Percentiles rank a stretch among this genome's conserved stretches.
Conservation (phyloP, 2,797 vertebrate genomes). For the Enteromius viviparus region DNA sequence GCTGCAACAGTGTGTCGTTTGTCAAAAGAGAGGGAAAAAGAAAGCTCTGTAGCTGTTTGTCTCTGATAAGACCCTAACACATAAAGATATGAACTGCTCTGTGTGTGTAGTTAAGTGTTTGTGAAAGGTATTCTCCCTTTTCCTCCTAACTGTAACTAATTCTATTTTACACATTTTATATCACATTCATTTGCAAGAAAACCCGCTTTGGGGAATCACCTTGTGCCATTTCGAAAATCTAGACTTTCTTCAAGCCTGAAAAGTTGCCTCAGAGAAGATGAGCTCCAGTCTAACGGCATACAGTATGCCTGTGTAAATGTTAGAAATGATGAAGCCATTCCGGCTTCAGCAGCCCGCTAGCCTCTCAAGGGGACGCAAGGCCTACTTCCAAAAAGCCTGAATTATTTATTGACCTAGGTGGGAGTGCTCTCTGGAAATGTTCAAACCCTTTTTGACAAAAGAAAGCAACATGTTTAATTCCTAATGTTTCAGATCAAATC, state of each 20-base stretch:
- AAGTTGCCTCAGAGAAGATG: conserved; percentile 83
- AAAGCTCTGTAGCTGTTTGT: conserved; percentile 59
- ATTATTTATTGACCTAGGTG: conserved; percentile 95
- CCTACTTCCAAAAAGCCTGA: conserved; percentile 88
- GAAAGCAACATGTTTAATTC: conserved; percentile 74
- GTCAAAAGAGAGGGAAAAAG: conserved; percentile 50
- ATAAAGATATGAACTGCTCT: conserved; percentile 47
- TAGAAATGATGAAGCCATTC: conserved; percentile 91
- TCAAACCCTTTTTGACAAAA: conserved; percentile 81
- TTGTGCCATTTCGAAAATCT: conserved; percentile 76
- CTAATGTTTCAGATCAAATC: conserved; percentile 58
- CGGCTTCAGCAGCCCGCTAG: conserved; percentile 89
- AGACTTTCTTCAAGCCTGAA: conserved; percentile 78
- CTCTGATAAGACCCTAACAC: conserved; percentile 63
- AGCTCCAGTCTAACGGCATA: conserved; percentile 87
- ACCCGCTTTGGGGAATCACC: conserved; percentile 37
- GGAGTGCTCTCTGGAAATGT: conserved; percentile 79
- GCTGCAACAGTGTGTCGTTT: conserved; percentile 55
- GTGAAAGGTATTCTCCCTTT: conserved; percentile 41
- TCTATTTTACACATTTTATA: conserved; percentile 61
- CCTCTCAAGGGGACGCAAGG: conserved; percentile 81
- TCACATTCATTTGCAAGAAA: conserved; percentile 62
- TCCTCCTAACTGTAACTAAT: conserved; percentile 31
- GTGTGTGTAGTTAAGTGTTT: conserved; percentile 28
- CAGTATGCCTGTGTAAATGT: conserved; percentile 77